These are phyloP conservation scores for Platycercus adscitus DNA, from an alignment of 2,113 vertebrate genomes.

Conservation along the genomic window DNA sequence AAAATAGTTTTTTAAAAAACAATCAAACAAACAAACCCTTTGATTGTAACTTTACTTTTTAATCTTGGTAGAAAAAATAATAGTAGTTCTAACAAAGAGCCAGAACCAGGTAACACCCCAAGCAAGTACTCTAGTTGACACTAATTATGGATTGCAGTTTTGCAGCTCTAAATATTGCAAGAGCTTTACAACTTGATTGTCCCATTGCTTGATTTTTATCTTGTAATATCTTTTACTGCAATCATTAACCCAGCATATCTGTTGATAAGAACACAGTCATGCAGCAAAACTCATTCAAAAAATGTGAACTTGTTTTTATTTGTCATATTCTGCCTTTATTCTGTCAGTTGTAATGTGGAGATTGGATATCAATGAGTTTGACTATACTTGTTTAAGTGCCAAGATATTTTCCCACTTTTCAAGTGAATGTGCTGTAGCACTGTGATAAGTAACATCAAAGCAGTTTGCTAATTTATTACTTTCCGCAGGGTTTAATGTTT, in stretches of 20 bases:
- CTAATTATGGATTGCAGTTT: background rate
- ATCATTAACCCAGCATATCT: background rate
- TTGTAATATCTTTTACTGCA: background rate
- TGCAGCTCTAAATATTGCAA: background rate
- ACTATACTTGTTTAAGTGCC: background rate
- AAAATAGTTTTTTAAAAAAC: background rate
- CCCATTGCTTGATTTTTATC: background rate
- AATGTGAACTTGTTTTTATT: background rate
- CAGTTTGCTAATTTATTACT: slow-evolving; percentile 2
- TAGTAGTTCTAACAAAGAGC: background rate
- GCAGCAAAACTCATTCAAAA: background rate
- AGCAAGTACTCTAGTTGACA: background rate
- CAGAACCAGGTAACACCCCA: background rate
- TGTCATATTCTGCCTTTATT: background rate
- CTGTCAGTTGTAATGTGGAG: background rate
- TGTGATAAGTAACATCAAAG: slow-evolving; percentile 43
- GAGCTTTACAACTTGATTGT: background rate
- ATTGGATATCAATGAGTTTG: slow-evolving; percentile 27
- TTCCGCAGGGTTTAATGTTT: background rate
- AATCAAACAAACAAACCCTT: too few species aligned
- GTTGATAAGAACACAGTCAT: background rate
- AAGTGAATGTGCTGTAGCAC: slow-evolving; percentile 14
- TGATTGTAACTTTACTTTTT: background rate
- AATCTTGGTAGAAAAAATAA: background rate
- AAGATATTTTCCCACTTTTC: slow-evolving; percentile 6